Conservation (phyloP, 2,888 invertebrate genomes). For the Odontothrips loti region DNA sequence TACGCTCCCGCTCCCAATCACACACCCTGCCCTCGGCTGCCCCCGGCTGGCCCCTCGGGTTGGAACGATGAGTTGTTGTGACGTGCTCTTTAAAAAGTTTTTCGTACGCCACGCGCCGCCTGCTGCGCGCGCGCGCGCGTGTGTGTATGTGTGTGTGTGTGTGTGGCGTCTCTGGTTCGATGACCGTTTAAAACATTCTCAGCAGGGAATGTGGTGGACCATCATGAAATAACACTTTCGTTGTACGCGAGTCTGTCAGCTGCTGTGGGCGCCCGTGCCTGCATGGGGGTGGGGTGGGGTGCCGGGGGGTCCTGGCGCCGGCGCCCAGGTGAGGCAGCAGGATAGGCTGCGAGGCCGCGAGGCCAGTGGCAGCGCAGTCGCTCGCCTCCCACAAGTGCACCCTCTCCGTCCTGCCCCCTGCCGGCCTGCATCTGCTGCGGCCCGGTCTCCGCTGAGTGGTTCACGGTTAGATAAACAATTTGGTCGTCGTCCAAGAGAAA, state of each 20-base stretch:
- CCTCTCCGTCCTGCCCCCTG: no score
- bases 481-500: conserved; percentile 21
- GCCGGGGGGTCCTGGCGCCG: neutral
- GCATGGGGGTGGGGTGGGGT: neutral
- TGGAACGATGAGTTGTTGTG: no score
- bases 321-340: neutral
- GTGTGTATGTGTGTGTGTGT: neutral
- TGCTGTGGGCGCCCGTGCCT: neutral
- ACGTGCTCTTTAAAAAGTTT: neutral
- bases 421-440: neutral
- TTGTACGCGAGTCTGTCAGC: neutral
- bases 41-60: no score
- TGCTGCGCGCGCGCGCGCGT: neutral
- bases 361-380: neutral
- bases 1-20: neutral
- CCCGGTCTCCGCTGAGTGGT: neutral
- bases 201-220: no score
- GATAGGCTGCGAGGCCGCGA: neutral
- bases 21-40: neutral
- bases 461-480: conserved; percentile 25
- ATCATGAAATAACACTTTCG: no score
- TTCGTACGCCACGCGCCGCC: no score
- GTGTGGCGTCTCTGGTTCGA: no score
- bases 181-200: no score
- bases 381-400: no score